Conservation (phyloP, 2,797 vertebrate species). For the Falco berigora region DNA sequence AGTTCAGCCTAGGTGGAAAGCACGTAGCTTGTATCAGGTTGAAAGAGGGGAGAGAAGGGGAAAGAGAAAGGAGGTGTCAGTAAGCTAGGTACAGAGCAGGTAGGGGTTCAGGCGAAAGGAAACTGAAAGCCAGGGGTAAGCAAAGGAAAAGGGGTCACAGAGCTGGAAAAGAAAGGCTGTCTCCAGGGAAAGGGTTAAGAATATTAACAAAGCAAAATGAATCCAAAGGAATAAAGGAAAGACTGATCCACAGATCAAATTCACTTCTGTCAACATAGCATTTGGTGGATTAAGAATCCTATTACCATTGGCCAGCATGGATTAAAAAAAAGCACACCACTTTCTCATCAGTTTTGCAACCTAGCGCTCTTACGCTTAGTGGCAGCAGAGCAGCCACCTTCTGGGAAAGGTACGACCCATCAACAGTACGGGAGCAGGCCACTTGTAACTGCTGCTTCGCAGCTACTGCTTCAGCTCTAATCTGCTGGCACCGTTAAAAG, state of each 20-base stretch:
- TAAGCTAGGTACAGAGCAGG: neutral
- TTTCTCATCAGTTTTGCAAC: too few relatives aligned
- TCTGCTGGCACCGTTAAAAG: neutral
- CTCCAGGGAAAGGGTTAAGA: neutral
- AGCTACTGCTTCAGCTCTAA: neutral
- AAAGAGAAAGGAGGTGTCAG: neutral
- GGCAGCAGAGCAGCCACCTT: neutral
- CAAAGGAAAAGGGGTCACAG: neutral
- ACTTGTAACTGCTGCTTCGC: neutral
- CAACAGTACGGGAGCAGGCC: neutral
- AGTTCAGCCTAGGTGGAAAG: neutral
- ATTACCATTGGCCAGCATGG: neutral
- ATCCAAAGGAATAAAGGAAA: neutral
- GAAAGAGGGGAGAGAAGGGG: neutral
- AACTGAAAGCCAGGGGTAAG: neutral
- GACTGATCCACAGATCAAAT: neutral
- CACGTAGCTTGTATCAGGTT: neutral
- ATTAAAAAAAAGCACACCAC: rapidly evolving
- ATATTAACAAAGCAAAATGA: neutral
- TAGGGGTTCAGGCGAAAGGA: neutral
- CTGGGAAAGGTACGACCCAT: neutral
- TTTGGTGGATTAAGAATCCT: neutral
- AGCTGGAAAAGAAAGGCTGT: neutral
- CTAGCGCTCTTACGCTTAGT: neutral
- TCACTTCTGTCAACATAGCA: neutral